Base-by-base conservation (phyloP, 2,797 vertebrate genomes). In the Takifugu ocellatus region DNA sequence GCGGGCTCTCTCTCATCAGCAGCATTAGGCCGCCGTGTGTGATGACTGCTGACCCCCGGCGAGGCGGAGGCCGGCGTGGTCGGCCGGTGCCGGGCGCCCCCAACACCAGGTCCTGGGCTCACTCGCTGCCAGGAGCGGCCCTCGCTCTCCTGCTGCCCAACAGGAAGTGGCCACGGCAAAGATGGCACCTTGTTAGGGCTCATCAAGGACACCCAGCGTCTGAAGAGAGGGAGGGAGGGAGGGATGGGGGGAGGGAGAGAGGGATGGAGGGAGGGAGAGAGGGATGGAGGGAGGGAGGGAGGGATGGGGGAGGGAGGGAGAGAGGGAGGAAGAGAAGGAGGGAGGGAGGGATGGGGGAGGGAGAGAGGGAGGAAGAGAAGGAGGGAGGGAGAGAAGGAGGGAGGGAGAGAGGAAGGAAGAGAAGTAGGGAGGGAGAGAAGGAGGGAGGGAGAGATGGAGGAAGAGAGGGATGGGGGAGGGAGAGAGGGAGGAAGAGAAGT, bases 1-100 rank as follows among this genome's bases (percentile, higher is more conserved):
- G 84, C 63, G 62, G 82, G 63, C 82, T 84, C 84, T 86, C 75
- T 88, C 92, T 93, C 92, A 87, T 93, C 93, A 92, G 91, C 84
- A 89, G 84, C 91, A 93, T 92, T 93, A 90, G 84, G 87, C 81
- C 82, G 59, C 78, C 12, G 67, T 68, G 84, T 63, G 84, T 91
- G 93, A 93, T 92, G 92, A 75, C 85, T 84, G 81, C 84, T 87
- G 89, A 90, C 86, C 90, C 70, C 87, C 79, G 75, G 84, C 86
- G 59, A 61, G 66, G 77, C 65, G 29, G n/a, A 51, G 83, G 75
- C 67, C 31, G 74, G 56, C 69, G 49, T 31, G 66, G 63, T 64
- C 8, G 59, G 73, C 68, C 59, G 57, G 68, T 63, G 80, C 43
- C n/a, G 70, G 66, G 57, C 77, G 56, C 73, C 74, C 17, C 66